A percentile compares a stretch with the other conserved stretches of the same genome.
Conservation (phyloP, 2,888 invertebrate genomes). For the Rhamnusium bicolor region DNA sequence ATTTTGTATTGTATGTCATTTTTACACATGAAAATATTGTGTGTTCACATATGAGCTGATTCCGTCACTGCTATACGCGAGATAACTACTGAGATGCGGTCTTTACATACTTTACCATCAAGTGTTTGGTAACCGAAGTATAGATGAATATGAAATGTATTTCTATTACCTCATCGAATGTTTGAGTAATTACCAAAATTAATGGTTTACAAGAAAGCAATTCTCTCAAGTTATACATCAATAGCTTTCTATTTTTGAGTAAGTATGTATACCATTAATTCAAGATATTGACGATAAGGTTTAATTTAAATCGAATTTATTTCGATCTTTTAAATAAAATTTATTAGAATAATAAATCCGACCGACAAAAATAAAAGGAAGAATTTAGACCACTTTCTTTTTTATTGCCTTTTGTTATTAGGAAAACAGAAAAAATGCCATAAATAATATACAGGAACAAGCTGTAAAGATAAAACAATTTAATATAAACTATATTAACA, state of each 20-base stretch:
- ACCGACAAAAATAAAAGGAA: no score
- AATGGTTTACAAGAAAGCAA: background rate
- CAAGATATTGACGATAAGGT: background rate
- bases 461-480: conserved; percentile 37
- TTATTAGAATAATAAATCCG: no score
- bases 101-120: no score
- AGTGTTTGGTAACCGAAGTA: no score
- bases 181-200: background rate
- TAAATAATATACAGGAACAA: conserved; percentile 26
- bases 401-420: conserved; percentile 4
- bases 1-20: no score
- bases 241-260: background rate
- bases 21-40: no score
- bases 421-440: conserved; percentile 5
- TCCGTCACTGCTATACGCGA: no score
- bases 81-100: no score
- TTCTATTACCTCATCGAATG: background rate
- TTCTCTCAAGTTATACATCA: background rate
- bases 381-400: background rate
- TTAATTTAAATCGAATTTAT: background rate
- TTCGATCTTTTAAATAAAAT: no score
- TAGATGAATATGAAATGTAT: no score
- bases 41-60: no score
- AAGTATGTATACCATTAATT: background rate
- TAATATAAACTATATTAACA: conserved; percentile 37